Percentiles rank a stretch among this genome's conserved stretches.
These are phyloP conservation scores for Onychostruthus taczanowskii DNA, from an alignment of 2,113 vertebrate species.

Conservation along the genomic window DNA sequence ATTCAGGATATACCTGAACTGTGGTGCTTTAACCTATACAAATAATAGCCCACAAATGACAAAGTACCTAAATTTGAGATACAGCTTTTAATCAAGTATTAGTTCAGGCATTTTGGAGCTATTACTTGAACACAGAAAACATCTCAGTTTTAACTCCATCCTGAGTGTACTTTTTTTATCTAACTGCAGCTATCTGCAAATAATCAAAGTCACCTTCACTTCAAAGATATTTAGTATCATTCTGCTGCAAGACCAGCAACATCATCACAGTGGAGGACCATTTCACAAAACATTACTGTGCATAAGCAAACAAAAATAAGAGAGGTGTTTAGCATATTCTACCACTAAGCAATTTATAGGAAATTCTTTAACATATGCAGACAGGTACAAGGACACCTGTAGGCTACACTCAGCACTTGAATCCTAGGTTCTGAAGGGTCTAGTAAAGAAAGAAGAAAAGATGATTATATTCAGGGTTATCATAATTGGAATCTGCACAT, in stretches of 20 bases:
- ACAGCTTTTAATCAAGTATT: not conserved
- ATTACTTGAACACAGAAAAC: not conserved
- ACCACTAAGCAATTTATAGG: not conserved
- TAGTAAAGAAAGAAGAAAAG: not conserved
- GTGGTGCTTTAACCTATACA: not conserved
- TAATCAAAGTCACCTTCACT: not conserved
- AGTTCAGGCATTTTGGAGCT: not conserved
- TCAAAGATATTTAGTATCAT: not conserved
- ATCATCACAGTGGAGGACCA: not conserved
- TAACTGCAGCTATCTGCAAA: not conserved
- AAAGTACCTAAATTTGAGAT: not conserved
- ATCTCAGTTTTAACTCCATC: not conserved
- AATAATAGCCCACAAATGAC: not conserved
- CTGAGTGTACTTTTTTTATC: not conserved
- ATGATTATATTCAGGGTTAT: not conserved
- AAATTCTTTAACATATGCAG: not conserved
- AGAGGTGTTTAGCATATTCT: not conserved
- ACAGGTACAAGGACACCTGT: not conserved
- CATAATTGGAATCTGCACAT: not conserved
- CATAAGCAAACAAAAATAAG: not conserved
- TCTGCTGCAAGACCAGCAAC: not conserved
- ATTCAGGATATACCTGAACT: not conserved
- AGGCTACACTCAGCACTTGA: not conserved
- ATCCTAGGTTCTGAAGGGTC: not conserved
- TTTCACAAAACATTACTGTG: not conserved